Conservation (phyloP, 2,113 vertebrate species). For the Mormyrus iriodes region DNA sequence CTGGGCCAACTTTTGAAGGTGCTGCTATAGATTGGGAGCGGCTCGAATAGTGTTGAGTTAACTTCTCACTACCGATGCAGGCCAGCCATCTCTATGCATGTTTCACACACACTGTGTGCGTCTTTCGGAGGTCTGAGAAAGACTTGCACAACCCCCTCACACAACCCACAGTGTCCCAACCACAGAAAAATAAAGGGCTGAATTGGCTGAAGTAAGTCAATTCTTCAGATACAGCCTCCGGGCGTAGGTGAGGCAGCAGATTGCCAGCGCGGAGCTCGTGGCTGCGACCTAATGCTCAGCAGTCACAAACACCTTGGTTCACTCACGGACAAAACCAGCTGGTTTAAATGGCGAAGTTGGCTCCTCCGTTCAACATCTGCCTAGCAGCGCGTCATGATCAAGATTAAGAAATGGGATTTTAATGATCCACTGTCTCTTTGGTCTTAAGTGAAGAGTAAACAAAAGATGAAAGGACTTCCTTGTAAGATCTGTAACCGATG, state of each 20-base stretch:
- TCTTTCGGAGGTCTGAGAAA: not conserved
- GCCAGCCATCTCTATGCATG: not conserved
- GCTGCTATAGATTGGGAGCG: conserved; percentile 31
- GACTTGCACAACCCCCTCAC: not conserved
- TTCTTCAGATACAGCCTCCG: conserved; percentile 2
- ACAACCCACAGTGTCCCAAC: not conserved
- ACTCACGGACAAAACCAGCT: conserved; percentile 60
- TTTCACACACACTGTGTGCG: not conserved
- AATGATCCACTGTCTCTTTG: conserved; percentile 67
- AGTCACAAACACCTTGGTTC: conserved; percentile 59
- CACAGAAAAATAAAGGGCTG: not conserved
- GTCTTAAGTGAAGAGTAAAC: conserved; percentile 72
- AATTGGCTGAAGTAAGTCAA: not conserved
- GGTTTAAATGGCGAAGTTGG: conserved; percentile 60
- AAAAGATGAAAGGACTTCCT: conserved; percentile 80
- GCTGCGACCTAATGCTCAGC: conserved; percentile 56
- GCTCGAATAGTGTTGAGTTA: not conserved
- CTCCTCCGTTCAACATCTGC: conserved; percentile 68
- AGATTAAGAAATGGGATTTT: conserved; percentile 77
- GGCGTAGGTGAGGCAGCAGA: not conserved
- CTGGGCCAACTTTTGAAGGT: conserved; percentile 30
- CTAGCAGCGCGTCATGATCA: conserved; percentile 66
- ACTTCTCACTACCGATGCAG: not conserved
- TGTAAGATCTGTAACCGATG: conserved; percentile 83
- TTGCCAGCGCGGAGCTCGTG: conserved; percentile 40